Evolutionary conservation across 92 coral and sea anemone species (phyloP), one percentile per base, ranked within the genome.

Genomic region (Isaurus tuberculatus): DNA sequence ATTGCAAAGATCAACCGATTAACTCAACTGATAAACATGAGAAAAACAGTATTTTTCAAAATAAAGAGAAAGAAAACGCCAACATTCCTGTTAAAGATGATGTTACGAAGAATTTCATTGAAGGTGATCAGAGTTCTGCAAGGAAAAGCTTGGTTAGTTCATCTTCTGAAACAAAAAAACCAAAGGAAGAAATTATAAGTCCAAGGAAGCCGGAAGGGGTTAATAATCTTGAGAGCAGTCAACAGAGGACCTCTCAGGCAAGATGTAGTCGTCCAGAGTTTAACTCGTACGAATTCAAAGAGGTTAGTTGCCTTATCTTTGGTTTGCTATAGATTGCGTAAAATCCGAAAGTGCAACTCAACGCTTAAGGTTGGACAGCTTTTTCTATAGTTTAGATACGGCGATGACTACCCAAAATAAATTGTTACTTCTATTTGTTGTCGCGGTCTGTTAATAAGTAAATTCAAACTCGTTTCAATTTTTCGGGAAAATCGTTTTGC

Each of bases 221-320:
- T 9, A 26, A 67, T 36, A 42, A 74, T 8, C 70, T 58, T 8
- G 64, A 43, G 16, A 77, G 69, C 31, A 27, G 82, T 27, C 82
- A 77, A 22, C 82, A 77, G 30, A 77, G 51, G 42, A 55, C 25
- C 44, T 44, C 53, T 13, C 80, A 30, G 48, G 5, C 70, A 11
- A 34, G 82, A 46, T 69, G 28, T 4, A 30, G 64, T 30, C 83
- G 72, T 23, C 57, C 83, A 37, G 86, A 88, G 14, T 79, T 78
- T 32, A 90, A 79, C 77, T 79, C 93, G 32, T 91, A 85, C 15
- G 94, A 91, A 33, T 77, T 92, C 36, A 58, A 91, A 85, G 79
- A 82, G 66, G 87, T 86, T 77, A 64, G 94, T 75, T 33, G 49
- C n/a, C 19, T 53, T 15, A 17, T 22, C 1, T 53, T 55, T 55